A percentile compares a stretch with the other conserved stretches of the same genome.
These are phyloP conservation scores for Turnix velox DNA, from an alignment of 2,113 vertebrate genomes.

Conservation along the genomic window DNA sequence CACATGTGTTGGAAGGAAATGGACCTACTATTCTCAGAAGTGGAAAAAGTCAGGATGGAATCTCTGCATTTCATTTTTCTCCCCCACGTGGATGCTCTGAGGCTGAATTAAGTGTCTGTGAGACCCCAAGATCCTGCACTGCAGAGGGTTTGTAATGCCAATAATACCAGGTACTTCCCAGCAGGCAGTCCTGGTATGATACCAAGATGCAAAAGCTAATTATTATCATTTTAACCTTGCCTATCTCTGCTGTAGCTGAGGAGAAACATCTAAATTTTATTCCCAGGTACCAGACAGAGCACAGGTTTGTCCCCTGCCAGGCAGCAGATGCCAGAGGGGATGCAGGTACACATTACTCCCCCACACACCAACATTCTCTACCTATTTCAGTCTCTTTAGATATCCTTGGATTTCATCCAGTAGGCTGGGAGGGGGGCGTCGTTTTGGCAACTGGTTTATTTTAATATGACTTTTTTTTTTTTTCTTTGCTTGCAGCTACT, in stretches of 20 bases:
- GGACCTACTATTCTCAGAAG: not conserved
- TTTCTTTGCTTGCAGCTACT: not conserved
- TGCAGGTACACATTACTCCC: not conserved
- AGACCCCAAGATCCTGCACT: not conserved
- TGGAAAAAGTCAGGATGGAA: not conserved
- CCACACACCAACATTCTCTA: not conserved
- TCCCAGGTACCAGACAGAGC: not conserved
- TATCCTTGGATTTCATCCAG: not conserved
- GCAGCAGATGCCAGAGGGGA: not conserved
- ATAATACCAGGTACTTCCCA: not conserved
- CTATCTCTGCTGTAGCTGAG: constrained; percentile 7
- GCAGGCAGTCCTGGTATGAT: not conserved
- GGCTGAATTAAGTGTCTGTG: not conserved
- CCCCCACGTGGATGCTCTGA: not conserved
- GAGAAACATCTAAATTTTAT: not conserved
- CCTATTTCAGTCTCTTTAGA: not conserved
- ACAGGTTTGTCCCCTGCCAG: not conserved
- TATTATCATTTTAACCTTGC: not conserved
- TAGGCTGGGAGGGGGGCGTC: fast-evolving
- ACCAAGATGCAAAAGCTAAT: not conserved
- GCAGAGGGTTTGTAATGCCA: not conserved
- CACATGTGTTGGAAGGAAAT: not conserved
- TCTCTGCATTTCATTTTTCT: not conserved
- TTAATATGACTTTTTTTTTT: not conserved
- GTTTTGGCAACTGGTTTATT: constrained; percentile 24